phyloP scores from a whole-genome alignment of 2,797 vertebrate genomes.

The Spheniscus humboldti region DNA sequence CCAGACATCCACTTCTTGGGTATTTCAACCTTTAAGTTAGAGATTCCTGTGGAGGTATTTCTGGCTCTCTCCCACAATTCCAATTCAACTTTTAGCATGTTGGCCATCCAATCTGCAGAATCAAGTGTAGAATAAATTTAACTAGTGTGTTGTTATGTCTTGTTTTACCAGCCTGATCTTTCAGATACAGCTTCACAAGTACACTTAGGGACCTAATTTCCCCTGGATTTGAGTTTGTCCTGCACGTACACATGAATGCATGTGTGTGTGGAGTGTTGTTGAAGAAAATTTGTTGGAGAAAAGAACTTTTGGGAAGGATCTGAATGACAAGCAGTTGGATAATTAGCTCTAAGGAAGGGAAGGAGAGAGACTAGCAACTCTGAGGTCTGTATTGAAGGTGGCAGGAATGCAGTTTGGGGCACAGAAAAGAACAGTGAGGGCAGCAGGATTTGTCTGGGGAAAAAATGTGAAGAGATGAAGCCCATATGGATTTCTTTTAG shows the following conservation, averaged over 20 bases:
- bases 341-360: not conserved
- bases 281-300: not conserved
- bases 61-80: not conserved
- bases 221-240: not conserved
- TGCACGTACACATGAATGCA: not conserved
- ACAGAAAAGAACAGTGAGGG: not conserved
- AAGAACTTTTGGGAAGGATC: not conserved
- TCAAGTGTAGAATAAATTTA: not conserved
- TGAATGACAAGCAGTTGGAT: not conserved
- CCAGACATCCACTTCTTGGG: not conserved
- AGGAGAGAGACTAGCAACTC: not conserved
- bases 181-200: not conserved
- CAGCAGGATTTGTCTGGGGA: not conserved
- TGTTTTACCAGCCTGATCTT: not conserved
- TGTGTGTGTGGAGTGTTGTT: not conserved
- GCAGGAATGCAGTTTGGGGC: not conserved
- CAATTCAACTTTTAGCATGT: not conserved
- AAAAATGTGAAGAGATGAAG: not conserved
- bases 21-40: not conserved
- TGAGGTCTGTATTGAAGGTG: not conserved
- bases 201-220: not conserved
- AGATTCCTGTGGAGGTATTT: not conserved
- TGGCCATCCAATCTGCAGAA: not conserved
- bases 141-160: not conserved
- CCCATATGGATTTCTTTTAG: slow-evolving; percentile 22